Base-by-base conservation (phyloP, 1,140 invertebrate species). In the Trypoxylus dichotomus region DNA sequence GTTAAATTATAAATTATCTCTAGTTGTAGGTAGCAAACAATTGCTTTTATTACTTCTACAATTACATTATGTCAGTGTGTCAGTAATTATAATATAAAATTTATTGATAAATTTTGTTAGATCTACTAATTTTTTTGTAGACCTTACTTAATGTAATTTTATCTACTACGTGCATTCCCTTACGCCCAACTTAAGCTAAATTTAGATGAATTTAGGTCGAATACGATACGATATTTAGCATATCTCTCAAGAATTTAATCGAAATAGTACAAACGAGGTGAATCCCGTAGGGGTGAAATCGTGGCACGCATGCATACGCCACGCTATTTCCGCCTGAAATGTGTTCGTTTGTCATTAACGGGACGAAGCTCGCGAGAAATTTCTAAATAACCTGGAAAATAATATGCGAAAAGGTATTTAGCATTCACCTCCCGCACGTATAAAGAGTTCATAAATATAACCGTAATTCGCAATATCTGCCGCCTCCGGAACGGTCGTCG, bases 361-460 rank as follows among this genome's bases (percentile, higher is more conserved):
- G 43, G 43, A n/a, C 43, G 13, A 47, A 47, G n/a, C 43, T 47
- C 43, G 63, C 63, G 21, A 68, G 63, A 68, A 25, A 68, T 68
- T 68, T 68, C 63, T 68, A 68, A 68, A 68, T 68, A 68, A 68
- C 63, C 21, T 29, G 27, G 24, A 24, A 68, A 25, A 68, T 68
- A 24, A 68, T 68, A 68, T 24, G 27, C 24, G 24, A 68, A 68
- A 68, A 68, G 63, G 63, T 68, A 79, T 80, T 82, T 80, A 78
- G 79, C 79, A 82, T 82, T 79, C 81, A 82, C 81, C 80, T 82
- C 81, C 77, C 79, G 81, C 79, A 77, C 79, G 77, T 79, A 76
- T 68, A 68, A 68, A 68, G 37, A 76, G 79, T 77, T 79, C 81
- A 81, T 81, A 81, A 81, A 80, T 80, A 80, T 54, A 78, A 77